Base-by-base conservation (phyloP, 2,888 invertebrate species). In the Tetheella fluctuosa region DNA sequence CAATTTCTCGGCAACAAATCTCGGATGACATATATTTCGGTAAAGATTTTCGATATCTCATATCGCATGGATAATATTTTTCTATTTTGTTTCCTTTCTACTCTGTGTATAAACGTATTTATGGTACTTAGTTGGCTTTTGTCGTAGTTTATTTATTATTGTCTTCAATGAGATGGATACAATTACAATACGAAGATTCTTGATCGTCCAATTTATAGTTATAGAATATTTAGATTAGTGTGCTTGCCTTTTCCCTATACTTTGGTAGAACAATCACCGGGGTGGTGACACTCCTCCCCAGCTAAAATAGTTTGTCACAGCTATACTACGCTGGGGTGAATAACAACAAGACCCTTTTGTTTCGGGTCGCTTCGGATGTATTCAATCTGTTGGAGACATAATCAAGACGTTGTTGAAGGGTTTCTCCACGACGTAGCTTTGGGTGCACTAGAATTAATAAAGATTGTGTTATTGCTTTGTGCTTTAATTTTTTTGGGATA, bases 311-410 rank as follows among this genome's bases (percentile, higher is more conserved):
- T 86, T 85, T 86, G 90, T 89, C 86, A 84, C 79, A 74, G 71
- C 74, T 74, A 71, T 72, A 79, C 81, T 78, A 76, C 81, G 80
- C 76, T 76, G 85, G 91, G 91, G 90, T 91, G 91, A 89, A 91
- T 91, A 91, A 91, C 89, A 91, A 91, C 91, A 90, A 87, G 88
- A 83, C 81, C 87, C 89, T 88, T 85, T 88, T 89, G 88, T 90
- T 84, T 84, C 82, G 80, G 79, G 65, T 78, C 76, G 76, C 80
- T 80, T 83, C 78, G 79, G 85, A 83, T 83, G 83, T 86, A 88
- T 90, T 89, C 91, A 90, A 90, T 91, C 90, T 89, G 89, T 76
- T 76, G 71, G 77, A 85, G 87, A 89, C 86, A 81, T 77, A 79
- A 86, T 86, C 85, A 88, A 88, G 87, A 85, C 85, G 81, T 82